Evolutionary conservation across 2,113 vertebrate species (phyloP).

Genomic region (Kryptolebias marmoratus): DNA sequence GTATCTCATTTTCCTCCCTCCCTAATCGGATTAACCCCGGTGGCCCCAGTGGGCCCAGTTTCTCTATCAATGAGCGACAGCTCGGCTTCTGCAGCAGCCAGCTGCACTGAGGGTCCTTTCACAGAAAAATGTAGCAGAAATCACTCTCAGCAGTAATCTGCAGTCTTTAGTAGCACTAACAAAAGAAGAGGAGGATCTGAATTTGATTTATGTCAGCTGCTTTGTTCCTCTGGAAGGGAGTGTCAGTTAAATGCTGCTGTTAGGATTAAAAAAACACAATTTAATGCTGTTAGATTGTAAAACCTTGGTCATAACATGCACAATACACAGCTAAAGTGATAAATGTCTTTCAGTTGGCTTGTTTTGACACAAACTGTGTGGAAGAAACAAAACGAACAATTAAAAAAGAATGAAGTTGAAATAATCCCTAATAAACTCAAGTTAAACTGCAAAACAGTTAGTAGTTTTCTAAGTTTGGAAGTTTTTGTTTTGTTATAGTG

Average conservation of each 20-base stretch:
- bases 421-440: too few relatives aligned
- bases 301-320: conserved; percentile 30
- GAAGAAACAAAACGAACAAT: too few relatives aligned
- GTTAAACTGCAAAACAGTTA: too few relatives aligned
- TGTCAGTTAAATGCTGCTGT: conserved; percentile 18
- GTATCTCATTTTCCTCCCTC: conserved; percentile 49
- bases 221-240: conserved; percentile 37
- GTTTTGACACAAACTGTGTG: too few relatives aligned
- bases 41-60: conserved; percentile 10
- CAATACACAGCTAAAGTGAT: too few relatives aligned
- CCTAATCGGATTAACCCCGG: conserved; percentile 65
- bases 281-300: conserved; percentile 28
- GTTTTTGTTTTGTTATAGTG: too few relatives aligned
- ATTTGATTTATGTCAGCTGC: conserved; percentile 38
- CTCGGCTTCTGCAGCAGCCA: conserved; percentile 35
- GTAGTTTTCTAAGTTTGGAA: too few relatives aligned
- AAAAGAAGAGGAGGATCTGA: conserved; percentile 40
- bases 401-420: too few relatives aligned
- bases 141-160: conserved; percentile 29
- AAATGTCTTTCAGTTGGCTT: too few relatives aligned
- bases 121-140: conserved; percentile 19
- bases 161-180: conserved; percentile 14
- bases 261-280: conserved; percentile 5
- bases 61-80: conserved; percentile 52
- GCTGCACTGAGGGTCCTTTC: conserved; percentile 47